A percentile compares a stretch with the other conserved stretches of the same genome.
These are phyloP conservation scores for Urosaurus nigricauda DNA, from an alignment of 2,797 vertebrate species.

Conservation along the genomic window DNA sequence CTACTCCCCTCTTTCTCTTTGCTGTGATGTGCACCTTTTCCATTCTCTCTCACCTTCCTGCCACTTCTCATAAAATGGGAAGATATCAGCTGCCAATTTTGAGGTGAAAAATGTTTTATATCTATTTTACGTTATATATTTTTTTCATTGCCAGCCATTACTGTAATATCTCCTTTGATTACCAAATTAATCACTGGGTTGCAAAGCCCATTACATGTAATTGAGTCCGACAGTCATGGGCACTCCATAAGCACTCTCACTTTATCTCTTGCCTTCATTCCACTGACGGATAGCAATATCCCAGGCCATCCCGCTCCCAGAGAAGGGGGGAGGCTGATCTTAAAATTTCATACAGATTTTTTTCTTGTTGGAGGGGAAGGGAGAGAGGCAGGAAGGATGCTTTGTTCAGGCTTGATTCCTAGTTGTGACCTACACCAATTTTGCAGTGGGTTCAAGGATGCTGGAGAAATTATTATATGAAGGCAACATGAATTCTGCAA, in stretches of 20 bases:
- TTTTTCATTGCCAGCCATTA: constrained; percentile 59
- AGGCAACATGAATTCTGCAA: background rate
- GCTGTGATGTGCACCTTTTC: constrained; percentile 28
- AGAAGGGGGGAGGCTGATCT: constrained; percentile 6
- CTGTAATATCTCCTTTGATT: constrained; percentile 72
- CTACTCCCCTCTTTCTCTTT: background rate
- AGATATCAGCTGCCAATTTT: constrained; percentile 67
- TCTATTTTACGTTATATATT: constrained; percentile 54
- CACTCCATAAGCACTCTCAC: constrained; percentile 22
- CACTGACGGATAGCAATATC: constrained; percentile 19
- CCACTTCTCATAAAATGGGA: constrained; percentile 61
- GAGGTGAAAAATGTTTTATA: constrained; percentile 28
- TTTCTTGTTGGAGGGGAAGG: background rate
- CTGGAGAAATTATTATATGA: background rate
- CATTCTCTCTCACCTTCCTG: constrained; percentile 46
- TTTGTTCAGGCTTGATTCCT: background rate
- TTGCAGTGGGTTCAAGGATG: background rate
- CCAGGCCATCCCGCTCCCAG: constrained; percentile 41
- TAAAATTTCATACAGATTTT: background rate
- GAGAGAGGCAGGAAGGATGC: background rate
- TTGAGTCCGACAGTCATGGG: constrained; percentile 58
- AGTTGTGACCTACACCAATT: background rate
- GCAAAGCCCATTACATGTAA: constrained; percentile 61
- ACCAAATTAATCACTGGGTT: constrained; percentile 70
- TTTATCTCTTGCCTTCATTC: constrained; percentile 16